A percentile compares a stretch with the other conserved stretches of the same genome.
Evolutionary conservation across 2,797 vertebrate species (phyloP).

Genomic region (Schizopygopsis malacanthus): DNA sequence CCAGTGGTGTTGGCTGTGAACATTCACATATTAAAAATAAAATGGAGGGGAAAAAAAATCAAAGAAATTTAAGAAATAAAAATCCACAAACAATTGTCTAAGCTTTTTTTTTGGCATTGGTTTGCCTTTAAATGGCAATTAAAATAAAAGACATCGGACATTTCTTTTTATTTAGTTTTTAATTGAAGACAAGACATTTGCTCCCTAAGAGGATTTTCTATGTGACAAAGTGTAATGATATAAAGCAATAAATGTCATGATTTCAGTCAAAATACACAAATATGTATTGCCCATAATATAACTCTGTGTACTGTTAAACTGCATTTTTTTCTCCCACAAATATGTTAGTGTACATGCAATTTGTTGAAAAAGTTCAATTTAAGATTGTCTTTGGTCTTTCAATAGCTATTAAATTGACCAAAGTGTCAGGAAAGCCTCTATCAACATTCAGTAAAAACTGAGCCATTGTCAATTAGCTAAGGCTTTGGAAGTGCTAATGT

Average conservation of each 20-base stretch:
- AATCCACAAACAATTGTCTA: slow-evolving; percentile 68
- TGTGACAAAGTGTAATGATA: background rate
- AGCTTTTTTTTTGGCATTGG: slow-evolving; percentile 37
- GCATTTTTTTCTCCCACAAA: slow-evolving; percentile 13
- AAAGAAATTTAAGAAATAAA: slow-evolving; percentile 82
- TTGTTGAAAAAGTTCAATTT: slow-evolving; percentile 23
- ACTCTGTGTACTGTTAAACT: background rate
- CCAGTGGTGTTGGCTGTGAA: slow-evolving; percentile 84
- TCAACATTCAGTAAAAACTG: slow-evolving; percentile 1
- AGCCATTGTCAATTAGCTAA: background rate
- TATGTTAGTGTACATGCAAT: background rate
- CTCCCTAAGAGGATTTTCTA: background rate
- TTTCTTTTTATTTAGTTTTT: background rate
- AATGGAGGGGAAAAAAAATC: slow-evolving; percentile 65
- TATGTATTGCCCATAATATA: background rate
- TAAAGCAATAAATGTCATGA: slow-evolving; percentile 12
- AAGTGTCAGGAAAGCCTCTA: background rate
- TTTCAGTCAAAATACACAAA: slow-evolving; percentile 46
- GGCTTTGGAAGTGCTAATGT: background rate
- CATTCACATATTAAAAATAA: slow-evolving; percentile 82
- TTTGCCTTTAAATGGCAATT: slow-evolving; percentile 2
- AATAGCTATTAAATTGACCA: background rate
- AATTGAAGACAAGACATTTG: background rate
- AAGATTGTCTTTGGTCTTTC: background rate
- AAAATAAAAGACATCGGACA: background rate